These are phyloP conservation scores for Tenualosa thibaudeaui DNA, from an alignment of 2,797 vertebrate species.

Conservation along the genomic window DNA sequence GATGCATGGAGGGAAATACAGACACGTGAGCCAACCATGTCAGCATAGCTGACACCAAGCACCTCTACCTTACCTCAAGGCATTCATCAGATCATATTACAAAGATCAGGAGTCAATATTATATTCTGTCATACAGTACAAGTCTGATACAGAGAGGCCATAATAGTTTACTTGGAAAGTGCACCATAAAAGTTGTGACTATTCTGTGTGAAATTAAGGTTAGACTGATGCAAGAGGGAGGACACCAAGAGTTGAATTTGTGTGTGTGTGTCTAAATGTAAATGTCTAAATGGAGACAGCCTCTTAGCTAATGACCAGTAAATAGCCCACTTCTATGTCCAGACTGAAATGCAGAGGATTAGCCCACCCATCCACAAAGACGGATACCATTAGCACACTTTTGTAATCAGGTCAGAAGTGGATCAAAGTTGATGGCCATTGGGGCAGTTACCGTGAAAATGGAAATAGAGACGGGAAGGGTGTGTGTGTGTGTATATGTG, in stretches of 20 bases:
- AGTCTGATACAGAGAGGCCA: neutral
- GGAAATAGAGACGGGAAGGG: constrained; percentile 31
- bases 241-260: too few relatives aligned
- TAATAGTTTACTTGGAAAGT: neutral
- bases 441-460: constrained; percentile 50
- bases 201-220: neutral
- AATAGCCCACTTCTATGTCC: neutral
- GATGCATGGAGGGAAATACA: neutral
- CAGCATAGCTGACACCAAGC: neutral
- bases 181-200: neutral
- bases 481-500: constrained; percentile 26
- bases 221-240: neutral
- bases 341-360: neutral
- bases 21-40: neutral
- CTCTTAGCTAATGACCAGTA: neutral
- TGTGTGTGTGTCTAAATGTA: too few relatives aligned
- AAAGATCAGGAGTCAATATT: neutral
- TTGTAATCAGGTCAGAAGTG: constrained; percentile 61
- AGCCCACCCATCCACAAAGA: neutral
- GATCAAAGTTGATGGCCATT: constrained; percentile 58
- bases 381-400: neutral
- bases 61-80: neutral
- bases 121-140: neutral
- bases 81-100: neutral
- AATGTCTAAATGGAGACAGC: neutral